These are phyloP conservation scores for Oncorhynchus tshawytscha DNA, from an alignment of 2,113 vertebrate genomes.

Conservation along the genomic window DNA sequence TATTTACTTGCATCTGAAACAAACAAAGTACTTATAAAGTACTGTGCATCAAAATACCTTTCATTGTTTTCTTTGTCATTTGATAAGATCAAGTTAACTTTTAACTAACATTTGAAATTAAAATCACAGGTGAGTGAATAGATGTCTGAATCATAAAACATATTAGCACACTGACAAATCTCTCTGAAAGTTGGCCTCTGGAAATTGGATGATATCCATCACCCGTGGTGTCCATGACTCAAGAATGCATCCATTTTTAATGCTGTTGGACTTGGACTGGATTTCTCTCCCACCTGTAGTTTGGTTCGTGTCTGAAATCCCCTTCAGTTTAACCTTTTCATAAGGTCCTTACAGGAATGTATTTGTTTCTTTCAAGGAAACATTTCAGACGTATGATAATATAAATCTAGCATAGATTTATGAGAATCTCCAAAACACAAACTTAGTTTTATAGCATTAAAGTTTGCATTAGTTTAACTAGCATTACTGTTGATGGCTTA, in stretches of 20 bases:
- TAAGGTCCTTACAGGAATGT: neutral
- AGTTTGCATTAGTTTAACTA: too few relatives aligned
- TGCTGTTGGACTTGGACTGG: constrained; percentile 3
- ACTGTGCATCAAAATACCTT: too few relatives aligned
- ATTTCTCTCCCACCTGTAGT: neutral
- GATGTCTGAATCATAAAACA: constrained; percentile 27
- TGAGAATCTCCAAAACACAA: neutral
- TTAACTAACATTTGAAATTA: too few relatives aligned
- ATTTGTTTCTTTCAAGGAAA: neutral
- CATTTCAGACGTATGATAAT: neutral
- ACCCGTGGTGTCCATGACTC: constrained; percentile 32
- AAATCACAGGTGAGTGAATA: neutral
- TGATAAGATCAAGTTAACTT: too few relatives aligned
- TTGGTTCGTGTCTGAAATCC: neutral
- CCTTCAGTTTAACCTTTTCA: neutral
- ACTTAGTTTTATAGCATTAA: too few relatives aligned
- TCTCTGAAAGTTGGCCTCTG: constrained; percentile 27
- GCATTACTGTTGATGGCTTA: neutral
- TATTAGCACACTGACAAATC: constrained; percentile 24
- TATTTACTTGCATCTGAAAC: too few relatives aligned
- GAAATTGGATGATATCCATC: constrained; percentile 15
- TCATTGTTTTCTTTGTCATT: too few relatives aligned
- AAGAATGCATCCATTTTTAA: constrained; percentile 41
- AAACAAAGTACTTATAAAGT: too few relatives aligned
- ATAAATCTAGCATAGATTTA: neutral